Conservation (phyloP, 1,140 invertebrate genomes). For the Leptinotarsa undecemlineata region DNA sequence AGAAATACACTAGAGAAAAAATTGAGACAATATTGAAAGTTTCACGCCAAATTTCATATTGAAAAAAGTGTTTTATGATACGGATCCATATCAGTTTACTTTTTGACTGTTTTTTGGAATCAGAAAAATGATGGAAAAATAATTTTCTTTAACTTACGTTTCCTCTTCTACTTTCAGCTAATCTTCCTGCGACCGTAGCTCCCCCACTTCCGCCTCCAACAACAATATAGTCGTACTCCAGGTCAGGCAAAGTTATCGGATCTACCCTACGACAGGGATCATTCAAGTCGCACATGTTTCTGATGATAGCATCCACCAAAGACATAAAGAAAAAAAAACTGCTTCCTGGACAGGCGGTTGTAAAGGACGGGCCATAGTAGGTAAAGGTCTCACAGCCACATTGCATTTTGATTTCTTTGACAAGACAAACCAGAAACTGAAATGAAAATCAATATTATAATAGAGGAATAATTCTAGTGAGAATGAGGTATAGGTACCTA, state of each 20-base stretch:
- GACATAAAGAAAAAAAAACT: slow-evolving; percentile 59
- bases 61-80: no score
- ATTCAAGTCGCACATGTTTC: slow-evolving; percentile 53
- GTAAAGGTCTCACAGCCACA: not conserved
- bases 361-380: slow-evolving; percentile 51
- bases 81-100: no score
- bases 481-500: no score
- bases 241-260: slow-evolving; percentile 46
- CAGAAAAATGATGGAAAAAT: no score
- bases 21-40: no score
- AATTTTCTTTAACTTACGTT: not conserved
- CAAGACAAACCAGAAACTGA: no score
- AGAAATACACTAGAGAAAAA: no score
- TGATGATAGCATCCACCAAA: slow-evolving; percentile 57
- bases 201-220: slow-evolving; percentile 11
- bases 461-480: no score
- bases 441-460: no score
- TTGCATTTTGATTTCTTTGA: no score
- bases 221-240: slow-evolving; percentile 2
- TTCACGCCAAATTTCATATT: no score
- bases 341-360: slow-evolving; percentile 53
- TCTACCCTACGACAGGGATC: slow-evolving; percentile 54
- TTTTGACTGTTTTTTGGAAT: no score
- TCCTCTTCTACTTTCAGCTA: not conserved
- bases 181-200: not conserved